phyloP scores from a whole-genome alignment of 2,888 invertebrate species.

The Drosophila emarginata region DNA sequence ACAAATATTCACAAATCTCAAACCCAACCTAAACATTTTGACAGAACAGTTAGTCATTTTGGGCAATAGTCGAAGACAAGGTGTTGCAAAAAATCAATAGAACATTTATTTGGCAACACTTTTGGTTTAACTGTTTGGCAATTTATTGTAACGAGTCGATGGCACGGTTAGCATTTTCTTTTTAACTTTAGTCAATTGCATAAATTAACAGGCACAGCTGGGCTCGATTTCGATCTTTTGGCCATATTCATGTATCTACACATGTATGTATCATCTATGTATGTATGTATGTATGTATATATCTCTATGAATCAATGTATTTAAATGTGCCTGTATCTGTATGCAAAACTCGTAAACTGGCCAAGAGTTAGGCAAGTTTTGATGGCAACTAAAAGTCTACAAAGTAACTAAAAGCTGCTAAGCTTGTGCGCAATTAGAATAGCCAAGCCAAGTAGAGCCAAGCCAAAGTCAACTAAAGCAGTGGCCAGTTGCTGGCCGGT shows the following conservation, averaged over 20 bases:
- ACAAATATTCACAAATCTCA: too few relatives aligned
- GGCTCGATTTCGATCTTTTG: slow-evolving; percentile 3
- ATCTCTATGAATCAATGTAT: slow-evolving; percentile 15
- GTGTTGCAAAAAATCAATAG: slow-evolving; percentile 73
- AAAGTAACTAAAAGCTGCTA: slow-evolving; percentile 77
- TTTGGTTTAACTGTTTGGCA: slow-evolving; percentile 41
- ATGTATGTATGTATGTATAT: neutral
- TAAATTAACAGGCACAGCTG: slow-evolving; percentile 60
- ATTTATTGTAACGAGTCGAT: slow-evolving; percentile 56
- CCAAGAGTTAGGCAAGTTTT: slow-evolving; percentile 52
- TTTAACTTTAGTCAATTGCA: slow-evolving; percentile 55
- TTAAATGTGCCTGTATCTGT: slow-evolving; percentile 27
- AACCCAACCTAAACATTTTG: slow-evolving; percentile 52
- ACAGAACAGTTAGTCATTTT: slow-evolving; percentile 77
- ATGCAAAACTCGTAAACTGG: slow-evolving; percentile 57
- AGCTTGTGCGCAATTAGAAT: slow-evolving; percentile 77
- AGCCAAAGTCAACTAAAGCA: slow-evolving; percentile 54
- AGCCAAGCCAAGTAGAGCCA: slow-evolving; percentile 39
- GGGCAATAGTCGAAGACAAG: slow-evolving; percentile 57
- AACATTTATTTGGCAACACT: slow-evolving; percentile 73
- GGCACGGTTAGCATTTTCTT: slow-evolving; percentile 7
- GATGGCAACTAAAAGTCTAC: slow-evolving; percentile 74
- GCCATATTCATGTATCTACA: slow-evolving; percentile 1
- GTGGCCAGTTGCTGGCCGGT: slow-evolving; percentile 33
- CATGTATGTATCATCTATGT: neutral